Evolutionary conservation across 2,888 invertebrate species (phyloP).

Genomic region (Monopis laevigella): DNA sequence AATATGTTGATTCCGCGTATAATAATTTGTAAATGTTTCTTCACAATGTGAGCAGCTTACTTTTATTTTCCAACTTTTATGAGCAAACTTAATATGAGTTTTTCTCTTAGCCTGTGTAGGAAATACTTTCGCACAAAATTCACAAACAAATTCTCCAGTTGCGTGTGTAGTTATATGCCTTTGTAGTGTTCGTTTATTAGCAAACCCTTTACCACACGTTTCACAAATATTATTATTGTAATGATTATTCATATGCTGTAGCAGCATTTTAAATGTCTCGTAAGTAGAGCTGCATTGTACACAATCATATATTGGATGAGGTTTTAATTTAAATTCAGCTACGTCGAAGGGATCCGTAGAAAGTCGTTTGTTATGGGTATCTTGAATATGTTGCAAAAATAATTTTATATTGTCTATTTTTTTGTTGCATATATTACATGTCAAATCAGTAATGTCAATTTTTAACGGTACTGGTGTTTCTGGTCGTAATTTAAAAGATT

Average conservation of each 20-base stretch:
- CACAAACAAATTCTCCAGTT: constrained; percentile 31
- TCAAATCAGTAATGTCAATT: constrained; percentile 33
- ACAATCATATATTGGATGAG: constrained; percentile 43
- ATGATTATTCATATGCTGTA: constrained; percentile 54
- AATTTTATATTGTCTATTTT: constrained; percentile 27
- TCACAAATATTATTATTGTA: constrained; percentile 55
- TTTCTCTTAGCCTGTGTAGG: constrained; percentile 31
- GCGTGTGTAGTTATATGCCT: constrained; percentile 37
- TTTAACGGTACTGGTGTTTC: constrained; percentile 24
- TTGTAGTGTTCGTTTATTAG: constrained; percentile 31
- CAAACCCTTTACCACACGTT: constrained; percentile 52
- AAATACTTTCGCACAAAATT: constrained; percentile 31
- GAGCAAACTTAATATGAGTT: constrained; percentile 51
- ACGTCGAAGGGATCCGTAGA: constrained; percentile 45
- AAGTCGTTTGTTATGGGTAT: constrained; percentile 30
- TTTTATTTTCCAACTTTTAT: constrained; percentile 38
- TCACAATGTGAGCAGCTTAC: constrained; percentile 49
- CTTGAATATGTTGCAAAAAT: constrained; percentile 36
- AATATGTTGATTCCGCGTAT: constrained; percentile 54
- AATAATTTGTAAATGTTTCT: constrained; percentile 45
- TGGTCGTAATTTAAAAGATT: neutral
- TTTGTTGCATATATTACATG: constrained; percentile 33
- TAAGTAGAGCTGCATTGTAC: constrained; percentile 42
- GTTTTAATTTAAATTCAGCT: constrained; percentile 45
- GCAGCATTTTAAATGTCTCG: constrained; percentile 53